Evolutionary conservation across 2,888 invertebrate species (phyloP), one percentile per base, ranked within the genome.

Genomic region (Trichogramma dendrolimi): DNA sequence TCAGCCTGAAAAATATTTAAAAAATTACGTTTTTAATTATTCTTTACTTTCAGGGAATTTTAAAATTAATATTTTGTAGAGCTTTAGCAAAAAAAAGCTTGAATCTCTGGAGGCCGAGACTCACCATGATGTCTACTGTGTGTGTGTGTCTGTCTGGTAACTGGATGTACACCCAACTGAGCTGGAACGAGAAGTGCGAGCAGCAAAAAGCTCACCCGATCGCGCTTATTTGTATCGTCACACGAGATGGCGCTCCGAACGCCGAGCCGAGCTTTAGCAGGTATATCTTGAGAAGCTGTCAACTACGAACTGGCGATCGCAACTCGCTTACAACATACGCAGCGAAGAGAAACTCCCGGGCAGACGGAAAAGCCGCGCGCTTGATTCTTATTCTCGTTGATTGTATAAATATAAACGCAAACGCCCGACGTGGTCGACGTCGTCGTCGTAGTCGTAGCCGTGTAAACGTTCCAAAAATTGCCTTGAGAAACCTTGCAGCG

Each of bases 131-230:
- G 43, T 73, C 80, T 81, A 81, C 81, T 81, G 76, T 72, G 77
- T 73, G 72, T 73, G 71, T 71, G 70, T 74, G 75, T 68, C 63
- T 71, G 67, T 64, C 64, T 65, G 72, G 70, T 70, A 69, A 83
- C 82, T 83, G 81, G 84, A 82, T 85, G 87, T 86, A 86, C 85
- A 85, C 86, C 85, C 86, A 86, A 85, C 85, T 86, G 84, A 85
- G 86, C 81, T 83, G 85, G 83, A 85, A 87, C 86, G 86, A 88
- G 87, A 87, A 89, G 87, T 89, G 88, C 87, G 85, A 85, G 85
- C 83, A 82, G 27, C 27, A 27, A 27, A 80, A 83, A 82, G 83
- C 82, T 83, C 83, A 42, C 39, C 11, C 40, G 40, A 27, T 83
- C 83, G 83, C 81, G 83, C 82, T 81, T 82, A 82, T 84, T 83